These are phyloP conservation scores for Pygathrix nemaeus DNA, from an alignment of 2,113 vertebrate species.

Conservation along the genomic window DNA sequence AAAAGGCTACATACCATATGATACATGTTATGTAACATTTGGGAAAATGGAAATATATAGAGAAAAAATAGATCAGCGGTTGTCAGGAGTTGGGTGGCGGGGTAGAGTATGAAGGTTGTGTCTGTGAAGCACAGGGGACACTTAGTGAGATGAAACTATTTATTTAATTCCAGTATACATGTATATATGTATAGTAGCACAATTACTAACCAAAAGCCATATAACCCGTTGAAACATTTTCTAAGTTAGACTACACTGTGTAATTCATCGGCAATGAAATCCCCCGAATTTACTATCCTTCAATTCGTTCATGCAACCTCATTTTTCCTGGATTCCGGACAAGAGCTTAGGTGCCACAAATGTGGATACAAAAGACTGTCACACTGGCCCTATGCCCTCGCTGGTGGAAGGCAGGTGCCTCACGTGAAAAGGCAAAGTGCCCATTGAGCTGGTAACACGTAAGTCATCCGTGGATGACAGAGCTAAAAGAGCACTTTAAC, in stretches of 20 bases:
- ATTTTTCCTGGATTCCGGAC: too few species aligned
- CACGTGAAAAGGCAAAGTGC: too few species aligned
- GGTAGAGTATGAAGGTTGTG: neutral
- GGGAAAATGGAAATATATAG: neutral
- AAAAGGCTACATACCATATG: neutral
- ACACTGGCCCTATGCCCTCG: too few species aligned
- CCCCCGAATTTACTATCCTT: too few species aligned
- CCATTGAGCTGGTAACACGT: too few species aligned
- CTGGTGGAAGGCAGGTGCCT: too few species aligned
- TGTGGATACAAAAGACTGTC: too few species aligned
- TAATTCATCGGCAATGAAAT: too few species aligned
- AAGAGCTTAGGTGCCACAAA: too few species aligned
- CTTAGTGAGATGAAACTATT: neutral
- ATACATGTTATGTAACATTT: neutral
- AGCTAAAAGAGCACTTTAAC: too few species aligned
- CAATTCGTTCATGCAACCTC: too few species aligned
- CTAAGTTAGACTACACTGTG: neutral
- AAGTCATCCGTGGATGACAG: too few species aligned
- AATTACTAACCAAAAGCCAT: neutral
- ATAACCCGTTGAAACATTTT: neutral
- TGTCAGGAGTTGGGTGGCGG: neutral
- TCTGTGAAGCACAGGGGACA: neutral
- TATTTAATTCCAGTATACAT: neutral
- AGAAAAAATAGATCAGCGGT: neutral
- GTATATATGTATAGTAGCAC: neutral